Conservation (phyloP, 2,888 invertebrate species). For the Apamea epomidion region DNA sequence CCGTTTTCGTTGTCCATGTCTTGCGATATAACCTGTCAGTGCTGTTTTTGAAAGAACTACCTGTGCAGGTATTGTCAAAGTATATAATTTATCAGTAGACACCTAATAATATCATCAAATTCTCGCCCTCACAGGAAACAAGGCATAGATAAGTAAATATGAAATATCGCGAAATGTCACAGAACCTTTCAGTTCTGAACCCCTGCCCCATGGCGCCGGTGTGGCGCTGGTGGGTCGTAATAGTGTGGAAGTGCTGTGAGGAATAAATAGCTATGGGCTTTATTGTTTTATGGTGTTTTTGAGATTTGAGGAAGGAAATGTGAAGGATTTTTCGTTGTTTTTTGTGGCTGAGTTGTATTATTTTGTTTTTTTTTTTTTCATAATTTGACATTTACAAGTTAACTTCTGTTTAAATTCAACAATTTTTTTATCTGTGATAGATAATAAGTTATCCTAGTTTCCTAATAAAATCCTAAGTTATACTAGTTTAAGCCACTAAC, state of each 20-base stretch:
- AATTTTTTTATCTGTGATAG: no score
- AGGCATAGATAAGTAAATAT: constrained; percentile 25
- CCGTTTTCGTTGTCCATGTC: not conserved
- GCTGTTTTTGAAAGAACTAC: no score
- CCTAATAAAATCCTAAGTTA: not conserved
- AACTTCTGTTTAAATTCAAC: not conserved
- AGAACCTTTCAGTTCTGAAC: constrained; percentile 56
- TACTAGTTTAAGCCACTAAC: not conserved
- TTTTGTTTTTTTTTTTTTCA: no score
- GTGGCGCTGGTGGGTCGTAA: constrained; percentile 60
- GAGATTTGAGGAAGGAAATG: constrained; percentile 10
- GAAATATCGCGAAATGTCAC: constrained; percentile 59
- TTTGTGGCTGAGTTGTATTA: no score
- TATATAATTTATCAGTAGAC: not conserved
- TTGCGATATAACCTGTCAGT: not conserved
- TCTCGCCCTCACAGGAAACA: constrained; percentile 16
- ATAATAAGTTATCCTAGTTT: no score
- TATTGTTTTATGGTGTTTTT: constrained; percentile 61
- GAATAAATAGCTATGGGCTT: constrained; percentile 29
- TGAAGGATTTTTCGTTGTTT: not conserved
- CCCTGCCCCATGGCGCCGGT: constrained; percentile 70
- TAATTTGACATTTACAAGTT: not conserved
- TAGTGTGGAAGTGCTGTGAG: constrained; percentile 46
- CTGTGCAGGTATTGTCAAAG: no score
- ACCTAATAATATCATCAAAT: not conserved